Percentiles rank a stretch among this genome's conserved stretches.
phyloP scores from a whole-genome alignment of 2,797 vertebrate species.

The Erpetoichthys calabaricus region DNA sequence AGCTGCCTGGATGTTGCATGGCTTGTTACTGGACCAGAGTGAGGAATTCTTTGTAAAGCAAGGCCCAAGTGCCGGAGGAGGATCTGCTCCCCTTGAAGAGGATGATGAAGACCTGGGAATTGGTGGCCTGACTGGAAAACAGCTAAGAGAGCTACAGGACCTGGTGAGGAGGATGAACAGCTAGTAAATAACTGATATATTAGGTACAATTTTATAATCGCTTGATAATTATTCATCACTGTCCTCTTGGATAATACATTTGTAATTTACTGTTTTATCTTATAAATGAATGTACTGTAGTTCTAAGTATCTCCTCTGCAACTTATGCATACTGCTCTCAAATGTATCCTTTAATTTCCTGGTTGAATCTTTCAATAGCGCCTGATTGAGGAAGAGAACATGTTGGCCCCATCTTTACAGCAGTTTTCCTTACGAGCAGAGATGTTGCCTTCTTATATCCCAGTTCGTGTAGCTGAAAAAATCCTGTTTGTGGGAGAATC shows the following conservation, averaged over 20 bases:
- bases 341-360: too few relatives aligned
- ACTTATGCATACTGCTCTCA: too few relatives aligned
- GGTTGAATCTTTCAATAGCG: slow-evolving; percentile 41
- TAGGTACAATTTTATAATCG: too few relatives aligned
- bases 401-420: slow-evolving; percentile 89
- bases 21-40: slow-evolving; percentile 80
- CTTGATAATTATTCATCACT: too few relatives aligned
- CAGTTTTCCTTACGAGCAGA: slow-evolving; percentile 90
- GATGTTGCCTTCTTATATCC: slow-evolving; percentile 93
- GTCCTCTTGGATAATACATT: too few relatives aligned
- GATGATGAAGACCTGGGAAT: slow-evolving; percentile 93
- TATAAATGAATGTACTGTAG: too few relatives aligned
- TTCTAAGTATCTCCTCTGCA: too few relatives aligned
- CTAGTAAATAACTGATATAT: too few relatives aligned
- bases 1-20: slow-evolving; percentile 96
- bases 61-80: slow-evolving; percentile 74
- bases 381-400: slow-evolving; percentile 94
- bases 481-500: slow-evolving; percentile 97
- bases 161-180: slow-evolving; percentile 54
- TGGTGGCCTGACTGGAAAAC: slow-evolving; percentile 87
- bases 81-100: slow-evolving; percentile 68
- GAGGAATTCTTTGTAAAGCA: slow-evolving; percentile 95
- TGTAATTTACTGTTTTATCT: too few relatives aligned
- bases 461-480: slow-evolving; percentile 88
- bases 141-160: slow-evolving; percentile 84